These are phyloP conservation scores for Martes flavigula DNA, from an alignment of 2,797 vertebrate species.

Conservation along the genomic window DNA sequence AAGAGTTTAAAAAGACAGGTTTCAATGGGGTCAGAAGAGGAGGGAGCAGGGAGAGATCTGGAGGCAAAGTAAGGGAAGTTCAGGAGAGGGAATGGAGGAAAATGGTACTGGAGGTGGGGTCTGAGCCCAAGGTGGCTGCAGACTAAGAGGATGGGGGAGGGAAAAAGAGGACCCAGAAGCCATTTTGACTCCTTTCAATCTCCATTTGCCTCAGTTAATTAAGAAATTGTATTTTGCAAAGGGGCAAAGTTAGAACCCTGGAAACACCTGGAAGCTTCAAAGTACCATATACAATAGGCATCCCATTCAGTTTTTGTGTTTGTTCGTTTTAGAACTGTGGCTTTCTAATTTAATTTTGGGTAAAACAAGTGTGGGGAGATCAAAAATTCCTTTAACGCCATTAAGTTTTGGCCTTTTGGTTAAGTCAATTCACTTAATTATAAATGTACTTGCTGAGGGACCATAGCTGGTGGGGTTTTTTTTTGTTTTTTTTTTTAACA, in stretches of 20 bases:
- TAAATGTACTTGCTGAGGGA: not conserved
- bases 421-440: not conserved
- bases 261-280: not conserved
- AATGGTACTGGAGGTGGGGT: not conserved
- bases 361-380: not conserved
- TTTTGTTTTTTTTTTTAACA: not conserved
- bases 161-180: not conserved
- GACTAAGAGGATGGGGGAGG: not conserved
- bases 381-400: not conserved
- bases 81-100: not conserved
- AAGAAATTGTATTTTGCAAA: not conserved
- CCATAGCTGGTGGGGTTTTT: not conserved
- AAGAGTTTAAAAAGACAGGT: not conserved
- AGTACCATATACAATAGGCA: not conserved
- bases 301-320: not conserved
- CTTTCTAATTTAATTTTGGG: not conserved
- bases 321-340: not conserved
- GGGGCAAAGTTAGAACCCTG: not conserved
- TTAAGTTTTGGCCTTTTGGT: not conserved
- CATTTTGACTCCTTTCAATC: not conserved
- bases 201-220: not conserved
- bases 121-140: not conserved
- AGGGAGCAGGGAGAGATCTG: not conserved
- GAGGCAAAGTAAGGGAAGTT: not conserved
- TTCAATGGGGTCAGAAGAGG: not conserved